A percentile compares a stretch with the other conserved stretches of the same genome.
phyloP scores from a whole-genome alignment of 2,888 invertebrate species.

The Leptinotarsa peninsularis region DNA sequence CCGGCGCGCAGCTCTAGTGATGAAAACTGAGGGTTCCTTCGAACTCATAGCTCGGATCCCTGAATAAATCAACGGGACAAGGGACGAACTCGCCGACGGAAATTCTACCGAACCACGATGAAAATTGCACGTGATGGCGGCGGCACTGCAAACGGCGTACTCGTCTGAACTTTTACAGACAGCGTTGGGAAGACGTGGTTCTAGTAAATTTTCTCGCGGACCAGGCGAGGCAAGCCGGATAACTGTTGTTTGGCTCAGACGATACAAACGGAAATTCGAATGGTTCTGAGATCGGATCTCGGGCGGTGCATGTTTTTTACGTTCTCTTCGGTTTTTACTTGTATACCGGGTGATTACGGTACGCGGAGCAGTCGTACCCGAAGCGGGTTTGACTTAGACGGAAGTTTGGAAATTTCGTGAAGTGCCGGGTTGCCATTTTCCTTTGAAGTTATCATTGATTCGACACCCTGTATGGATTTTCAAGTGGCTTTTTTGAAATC shows the following conservation, averaged over 20 bases:
- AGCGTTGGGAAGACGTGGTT: constrained; percentile 18
- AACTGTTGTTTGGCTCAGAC: constrained; percentile 15
- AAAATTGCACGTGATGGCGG: constrained; percentile 16
- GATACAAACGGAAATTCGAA: constrained; percentile 16
- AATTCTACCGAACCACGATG: constrained; percentile 16
- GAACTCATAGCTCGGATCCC: constrained; percentile 9
- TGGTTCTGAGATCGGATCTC: constrained; percentile 20
- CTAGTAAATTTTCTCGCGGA: constrained; percentile 14
- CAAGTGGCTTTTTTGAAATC: not conserved
- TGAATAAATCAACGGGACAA: constrained; percentile 21
- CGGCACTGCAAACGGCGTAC: constrained; percentile 18
- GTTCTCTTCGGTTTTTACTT: constrained; percentile 14
- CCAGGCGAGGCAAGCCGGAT: constrained; percentile 8
- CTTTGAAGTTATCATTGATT: not conserved
- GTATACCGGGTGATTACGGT: constrained; percentile 11
- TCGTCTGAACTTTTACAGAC: constrained; percentile 4
- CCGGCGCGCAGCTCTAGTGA: constrained; percentile 15
- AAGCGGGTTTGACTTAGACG: not conserved
- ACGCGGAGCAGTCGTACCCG: not conserved
- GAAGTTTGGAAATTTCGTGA: not conserved
- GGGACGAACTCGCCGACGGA: constrained; percentile 16
- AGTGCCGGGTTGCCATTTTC: not conserved
- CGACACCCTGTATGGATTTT: not conserved
- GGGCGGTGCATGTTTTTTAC: constrained; percentile 17
- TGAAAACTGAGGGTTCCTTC: constrained; percentile 20